These are phyloP conservation scores for Neelides sp. DNA, from an alignment of 1,140 invertebrate species.

Conservation along the genomic window DNA sequence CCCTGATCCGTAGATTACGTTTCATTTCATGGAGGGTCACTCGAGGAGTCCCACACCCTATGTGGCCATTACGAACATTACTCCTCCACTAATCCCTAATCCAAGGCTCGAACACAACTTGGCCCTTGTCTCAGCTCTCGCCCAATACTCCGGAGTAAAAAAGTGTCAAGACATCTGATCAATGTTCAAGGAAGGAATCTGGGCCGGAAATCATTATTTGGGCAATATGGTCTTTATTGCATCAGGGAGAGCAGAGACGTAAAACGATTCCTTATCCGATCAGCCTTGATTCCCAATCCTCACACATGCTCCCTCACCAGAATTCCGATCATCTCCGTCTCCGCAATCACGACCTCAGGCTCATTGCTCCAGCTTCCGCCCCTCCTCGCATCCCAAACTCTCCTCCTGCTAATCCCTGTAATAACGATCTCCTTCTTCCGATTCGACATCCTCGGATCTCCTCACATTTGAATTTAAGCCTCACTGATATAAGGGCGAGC, in stretches of 20 bases:
- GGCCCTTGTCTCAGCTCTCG: not conserved
- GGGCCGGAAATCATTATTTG: slow-evolving; percentile 33
- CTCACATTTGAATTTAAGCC: too few relatives aligned
- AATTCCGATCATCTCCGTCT: not conserved
- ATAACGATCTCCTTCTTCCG: too few relatives aligned
- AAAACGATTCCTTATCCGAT: slow-evolving; percentile 19
- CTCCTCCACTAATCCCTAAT: slow-evolving; percentile 19
- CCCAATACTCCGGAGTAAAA: slow-evolving; percentile 5
- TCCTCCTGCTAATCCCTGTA: too few relatives aligned
- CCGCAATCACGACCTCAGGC: not conserved
- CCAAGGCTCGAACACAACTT: slow-evolving; percentile 12
- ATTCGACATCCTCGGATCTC: too few relatives aligned
- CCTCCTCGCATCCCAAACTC: too few relatives aligned
- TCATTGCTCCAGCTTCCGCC: not conserved
- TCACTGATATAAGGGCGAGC: too few relatives aligned
- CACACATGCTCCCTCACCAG: slow-evolving; percentile 1
- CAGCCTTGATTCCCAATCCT: slow-evolving; percentile 11
- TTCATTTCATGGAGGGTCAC: slow-evolving; percentile 30
- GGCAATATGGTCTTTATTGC: slow-evolving; percentile 32
- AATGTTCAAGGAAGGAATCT: slow-evolving; percentile 28
- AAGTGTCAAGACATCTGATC: slow-evolving; percentile 32
- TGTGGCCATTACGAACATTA: slow-evolving; percentile 28
- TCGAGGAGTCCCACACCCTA: slow-evolving; percentile 19
- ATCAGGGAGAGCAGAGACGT: slow-evolving; percentile 17
- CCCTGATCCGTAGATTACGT: slow-evolving; percentile 26